These are phyloP conservation scores for Heliconius hortense DNA, from an alignment of 2,888 invertebrate genomes.

Conservation along the genomic window DNA sequence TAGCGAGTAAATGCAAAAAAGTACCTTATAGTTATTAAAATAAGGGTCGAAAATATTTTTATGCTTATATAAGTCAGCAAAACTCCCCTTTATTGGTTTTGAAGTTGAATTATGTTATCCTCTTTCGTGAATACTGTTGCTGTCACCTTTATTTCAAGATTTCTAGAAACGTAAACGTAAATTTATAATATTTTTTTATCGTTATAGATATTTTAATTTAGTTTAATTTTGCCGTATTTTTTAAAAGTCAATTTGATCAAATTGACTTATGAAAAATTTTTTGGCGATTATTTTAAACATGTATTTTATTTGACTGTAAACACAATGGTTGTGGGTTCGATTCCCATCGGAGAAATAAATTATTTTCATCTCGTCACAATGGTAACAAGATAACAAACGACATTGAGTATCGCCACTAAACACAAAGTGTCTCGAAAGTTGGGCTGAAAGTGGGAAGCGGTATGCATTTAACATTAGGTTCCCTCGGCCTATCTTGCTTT, in stretches of 20 bases:
- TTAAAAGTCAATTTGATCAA: too few relatives aligned
- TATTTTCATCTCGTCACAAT: too few relatives aligned
- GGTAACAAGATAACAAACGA: too few relatives aligned
- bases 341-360: too few relatives aligned
- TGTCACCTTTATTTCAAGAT: neutral
- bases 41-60: neutral
- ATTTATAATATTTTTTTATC: too few relatives aligned
- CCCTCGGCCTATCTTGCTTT: neutral
- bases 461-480: too few relatives aligned
- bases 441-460: too few relatives aligned
- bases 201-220: neutral
- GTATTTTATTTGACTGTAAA: too few relatives aligned
- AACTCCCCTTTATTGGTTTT: conserved; percentile 15
- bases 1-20: neutral
- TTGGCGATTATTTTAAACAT: too few relatives aligned
- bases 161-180: neutral
- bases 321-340: too few relatives aligned
- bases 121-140: conserved; percentile 1
- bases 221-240: neutral
- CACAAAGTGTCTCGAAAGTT: too few relatives aligned
- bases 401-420: too few relatives aligned
- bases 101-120: conserved; percentile 14
- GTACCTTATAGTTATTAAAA: neutral
- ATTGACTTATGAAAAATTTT: neutral
- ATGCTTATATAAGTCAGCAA: neutral